Evolutionary conservation across 2,888 invertebrate species (phyloP).

Genomic region (Phalangium opilio): DNA sequence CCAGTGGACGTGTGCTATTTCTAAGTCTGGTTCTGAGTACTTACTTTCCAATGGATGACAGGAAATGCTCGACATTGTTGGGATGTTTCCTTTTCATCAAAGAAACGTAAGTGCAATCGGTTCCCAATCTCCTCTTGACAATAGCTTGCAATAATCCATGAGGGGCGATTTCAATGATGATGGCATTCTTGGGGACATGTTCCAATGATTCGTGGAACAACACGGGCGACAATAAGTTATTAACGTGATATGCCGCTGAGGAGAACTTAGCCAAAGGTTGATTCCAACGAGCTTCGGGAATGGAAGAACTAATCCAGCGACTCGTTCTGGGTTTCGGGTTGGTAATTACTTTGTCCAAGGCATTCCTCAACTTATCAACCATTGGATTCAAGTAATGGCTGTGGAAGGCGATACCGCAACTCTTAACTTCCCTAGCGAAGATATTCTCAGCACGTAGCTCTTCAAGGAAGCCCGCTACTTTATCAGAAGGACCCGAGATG

Average conservation of each 20-base stretch:
- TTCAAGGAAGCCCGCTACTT: conserved; percentile 50
- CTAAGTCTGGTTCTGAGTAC: not conserved
- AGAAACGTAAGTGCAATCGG: conserved; percentile 59
- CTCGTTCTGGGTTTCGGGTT: conserved; percentile 58
- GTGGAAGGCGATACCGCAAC: conserved; percentile 85
- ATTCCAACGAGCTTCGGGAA: conserved; percentile 70
- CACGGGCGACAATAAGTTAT: conserved; percentile 85
- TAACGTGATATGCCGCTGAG: conserved; percentile 86
- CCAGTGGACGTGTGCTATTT: no score
- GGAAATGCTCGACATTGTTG: conserved; percentile 56
- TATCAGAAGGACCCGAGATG: conserved; percentile 66
- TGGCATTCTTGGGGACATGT: conserved; percentile 70
- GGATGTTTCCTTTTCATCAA: conserved; percentile 60
- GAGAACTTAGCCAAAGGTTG: conserved; percentile 60
- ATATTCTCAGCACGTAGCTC: conserved; percentile 53
- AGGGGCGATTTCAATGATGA: conserved; percentile 86
- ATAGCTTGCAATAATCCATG: conserved; percentile 88
- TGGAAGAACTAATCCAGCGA: conserved; percentile 85
- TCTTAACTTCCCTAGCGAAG: conserved; percentile 71
- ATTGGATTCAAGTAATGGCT: conserved; percentile 76
- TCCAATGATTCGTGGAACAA: conserved; percentile 75
- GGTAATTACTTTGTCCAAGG: conserved; percentile 59
- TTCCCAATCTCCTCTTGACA: conserved; percentile 61
- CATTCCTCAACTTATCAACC: conserved; percentile 59
- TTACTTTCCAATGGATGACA: conserved; percentile 61